A percentile compares a stretch with the other conserved stretches of the same genome.
These are phyloP conservation scores for Agrotis exclamationis DNA, from an alignment of 2,888 invertebrate genomes.

Conservation along the genomic window DNA sequence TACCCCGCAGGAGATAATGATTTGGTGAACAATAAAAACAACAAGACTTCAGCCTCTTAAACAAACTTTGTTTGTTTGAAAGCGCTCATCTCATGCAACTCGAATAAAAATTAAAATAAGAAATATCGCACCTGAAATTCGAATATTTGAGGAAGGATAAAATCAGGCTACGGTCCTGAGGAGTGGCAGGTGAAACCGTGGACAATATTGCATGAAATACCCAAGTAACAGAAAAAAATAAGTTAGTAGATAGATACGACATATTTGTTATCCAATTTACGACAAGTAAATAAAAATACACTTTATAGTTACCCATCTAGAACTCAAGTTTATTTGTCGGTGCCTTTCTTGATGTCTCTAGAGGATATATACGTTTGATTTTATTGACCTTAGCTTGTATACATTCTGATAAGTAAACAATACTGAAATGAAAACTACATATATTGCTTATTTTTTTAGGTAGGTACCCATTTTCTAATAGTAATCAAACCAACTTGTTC, in stretches of 20 bases:
- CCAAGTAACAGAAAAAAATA: too few species aligned
- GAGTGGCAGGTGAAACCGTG: not conserved
- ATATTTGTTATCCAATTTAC: not conserved
- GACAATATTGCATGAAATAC: not conserved
- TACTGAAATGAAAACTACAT: slow-evolving; percentile 16
- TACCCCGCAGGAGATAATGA: too few species aligned
- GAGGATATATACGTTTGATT: slow-evolving; percentile 38
- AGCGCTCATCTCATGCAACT: too few species aligned
- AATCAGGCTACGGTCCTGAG: too few species aligned
- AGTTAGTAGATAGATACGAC: not conserved
- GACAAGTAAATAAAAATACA: slow-evolving; percentile 24
- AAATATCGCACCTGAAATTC: too few species aligned
- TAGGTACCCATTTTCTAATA: not conserved
- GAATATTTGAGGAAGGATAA: too few species aligned
- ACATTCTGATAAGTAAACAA: slow-evolving; percentile 21
- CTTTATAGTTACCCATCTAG: not conserved
- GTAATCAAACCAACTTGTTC: too few species aligned
- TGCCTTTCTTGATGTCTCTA: slow-evolving; percentile 20
- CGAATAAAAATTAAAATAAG: too few species aligned
- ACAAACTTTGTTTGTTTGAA: too few species aligned
- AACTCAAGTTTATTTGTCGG: not conserved
- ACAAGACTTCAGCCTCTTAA: too few species aligned
- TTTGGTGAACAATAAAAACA: too few species aligned
- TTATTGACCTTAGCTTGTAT: slow-evolving; percentile 17
- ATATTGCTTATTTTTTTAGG: slow-evolving; percentile 1